Percentiles rank a stretch among this genome's conserved stretches.
Conservation (phyloP, 64 coral and sea anemone genomes). For the Porites australiensis region DNA sequence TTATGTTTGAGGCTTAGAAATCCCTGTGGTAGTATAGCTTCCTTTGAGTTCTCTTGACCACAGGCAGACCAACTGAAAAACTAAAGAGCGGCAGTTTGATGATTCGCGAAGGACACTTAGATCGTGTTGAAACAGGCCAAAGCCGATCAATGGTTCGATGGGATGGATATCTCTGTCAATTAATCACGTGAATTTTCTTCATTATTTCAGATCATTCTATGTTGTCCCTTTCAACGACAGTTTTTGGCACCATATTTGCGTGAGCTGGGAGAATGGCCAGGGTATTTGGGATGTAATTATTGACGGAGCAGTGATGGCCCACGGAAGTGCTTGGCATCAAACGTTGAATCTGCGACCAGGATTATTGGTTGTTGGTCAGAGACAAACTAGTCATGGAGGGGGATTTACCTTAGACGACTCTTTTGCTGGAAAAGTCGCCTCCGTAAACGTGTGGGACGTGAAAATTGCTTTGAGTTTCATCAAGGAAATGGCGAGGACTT, state of each 20-base stretch:
- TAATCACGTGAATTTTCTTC: too few relatives aligned
- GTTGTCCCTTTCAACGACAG: background rate
- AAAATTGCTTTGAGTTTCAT: too few relatives aligned
- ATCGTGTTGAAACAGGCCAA: too few relatives aligned
- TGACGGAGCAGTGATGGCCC: background rate
- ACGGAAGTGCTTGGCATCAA: background rate
- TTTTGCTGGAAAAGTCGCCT: background rate
- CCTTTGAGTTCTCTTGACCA: too few relatives aligned
- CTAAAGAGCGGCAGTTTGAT: too few relatives aligned
- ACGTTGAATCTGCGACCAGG: background rate
- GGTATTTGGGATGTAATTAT: background rate
- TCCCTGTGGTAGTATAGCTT: too few relatives aligned
- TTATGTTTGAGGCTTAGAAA: too few relatives aligned
- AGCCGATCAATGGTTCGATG: too few relatives aligned
- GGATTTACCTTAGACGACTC: background rate
- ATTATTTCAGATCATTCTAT: background rate
- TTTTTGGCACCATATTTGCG: background rate
- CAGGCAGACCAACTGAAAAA: too few relatives aligned
- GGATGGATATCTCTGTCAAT: too few relatives aligned
- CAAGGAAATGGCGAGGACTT: too few relatives aligned
- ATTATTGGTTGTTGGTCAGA: background rate
- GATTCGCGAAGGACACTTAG: too few relatives aligned
- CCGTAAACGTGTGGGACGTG: background rate
- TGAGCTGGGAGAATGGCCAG: slow-evolving; percentile 1
- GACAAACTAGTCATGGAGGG: background rate